Conservation (phyloP, 2,113 vertebrate species). For the Tylochromis polylepis region DNA sequence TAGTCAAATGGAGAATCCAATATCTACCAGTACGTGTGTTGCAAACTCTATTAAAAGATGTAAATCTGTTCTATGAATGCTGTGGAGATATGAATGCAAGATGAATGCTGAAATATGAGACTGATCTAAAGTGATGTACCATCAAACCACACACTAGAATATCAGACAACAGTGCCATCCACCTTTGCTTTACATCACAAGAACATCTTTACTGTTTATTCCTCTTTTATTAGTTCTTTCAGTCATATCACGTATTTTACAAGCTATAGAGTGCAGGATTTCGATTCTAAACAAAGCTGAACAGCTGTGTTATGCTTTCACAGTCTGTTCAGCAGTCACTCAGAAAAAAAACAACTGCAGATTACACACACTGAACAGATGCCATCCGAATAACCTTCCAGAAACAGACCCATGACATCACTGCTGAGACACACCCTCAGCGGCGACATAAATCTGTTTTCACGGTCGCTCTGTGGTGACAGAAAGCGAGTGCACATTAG, state of each 20-base stretch:
- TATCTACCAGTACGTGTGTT: too few relatives aligned
- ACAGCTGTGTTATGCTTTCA: constrained; percentile 5
- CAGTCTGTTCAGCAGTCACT: neutral
- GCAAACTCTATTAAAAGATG: too few relatives aligned
- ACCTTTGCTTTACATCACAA: neutral
- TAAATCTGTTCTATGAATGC: too few relatives aligned
- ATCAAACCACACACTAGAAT: neutral
- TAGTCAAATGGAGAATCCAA: too few relatives aligned
- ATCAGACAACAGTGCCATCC: neutral
- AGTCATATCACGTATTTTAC: neutral
- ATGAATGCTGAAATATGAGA: neutral
- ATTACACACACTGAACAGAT: neutral
- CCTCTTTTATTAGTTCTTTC: neutral
- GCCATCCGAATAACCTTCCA: constrained; percentile 32
- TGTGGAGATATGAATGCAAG: too few relatives aligned
- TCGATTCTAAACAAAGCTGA: neutral
- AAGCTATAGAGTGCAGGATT: neutral
- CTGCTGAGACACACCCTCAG: neutral
- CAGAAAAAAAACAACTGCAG: constrained; percentile 18
- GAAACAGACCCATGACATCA: constrained; percentile 47
- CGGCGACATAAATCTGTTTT: neutral
- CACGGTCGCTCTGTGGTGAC: neutral
- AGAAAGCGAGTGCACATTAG: neutral
- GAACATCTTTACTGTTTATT: neutral
- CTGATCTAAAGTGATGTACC: neutral